Evolutionary conservation across 2,797 vertebrate species (phyloP).

Genomic region (Artibeus jamaicensis): DNA sequence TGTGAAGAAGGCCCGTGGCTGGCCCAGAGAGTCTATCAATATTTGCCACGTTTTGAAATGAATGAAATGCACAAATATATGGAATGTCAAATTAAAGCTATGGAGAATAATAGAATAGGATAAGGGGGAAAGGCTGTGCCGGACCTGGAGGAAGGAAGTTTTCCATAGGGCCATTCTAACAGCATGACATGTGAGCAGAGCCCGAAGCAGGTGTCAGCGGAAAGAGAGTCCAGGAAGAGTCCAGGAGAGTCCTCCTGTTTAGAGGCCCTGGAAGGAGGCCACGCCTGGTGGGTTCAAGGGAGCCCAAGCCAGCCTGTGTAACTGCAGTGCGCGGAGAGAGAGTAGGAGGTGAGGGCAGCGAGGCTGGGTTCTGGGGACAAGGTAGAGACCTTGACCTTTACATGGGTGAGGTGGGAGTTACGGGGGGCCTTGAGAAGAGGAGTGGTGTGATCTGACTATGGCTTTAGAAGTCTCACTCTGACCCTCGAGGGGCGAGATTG

Average conservation of each 20-base stretch:
- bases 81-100: not conserved
- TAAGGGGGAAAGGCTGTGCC: not conserved
- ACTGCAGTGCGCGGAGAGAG: fast-evolving
- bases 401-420: not conserved
- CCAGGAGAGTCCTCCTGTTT: too few relatives aligned
- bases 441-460: not conserved
- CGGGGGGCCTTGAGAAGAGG: not conserved
- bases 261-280: not conserved
- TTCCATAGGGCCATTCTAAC: not conserved
- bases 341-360: fast-evolving
- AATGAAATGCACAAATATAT: not conserved
- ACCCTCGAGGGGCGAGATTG: fast-evolving
- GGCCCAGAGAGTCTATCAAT: not conserved
- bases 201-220: not conserved
- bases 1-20: not conserved
- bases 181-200: fast-evolving
- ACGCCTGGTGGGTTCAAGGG: not conserved
- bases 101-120: not conserved
- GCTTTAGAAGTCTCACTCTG: not conserved
- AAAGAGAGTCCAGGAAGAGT: not conserved
- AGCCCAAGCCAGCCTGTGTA: too few relatives aligned
- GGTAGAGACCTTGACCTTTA: not conserved
- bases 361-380: not conserved
- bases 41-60: not conserved
- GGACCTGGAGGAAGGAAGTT: not conserved